Conservation (phyloP, 2,797 vertebrate genomes). For the Hipposideros larvatus region DNA sequence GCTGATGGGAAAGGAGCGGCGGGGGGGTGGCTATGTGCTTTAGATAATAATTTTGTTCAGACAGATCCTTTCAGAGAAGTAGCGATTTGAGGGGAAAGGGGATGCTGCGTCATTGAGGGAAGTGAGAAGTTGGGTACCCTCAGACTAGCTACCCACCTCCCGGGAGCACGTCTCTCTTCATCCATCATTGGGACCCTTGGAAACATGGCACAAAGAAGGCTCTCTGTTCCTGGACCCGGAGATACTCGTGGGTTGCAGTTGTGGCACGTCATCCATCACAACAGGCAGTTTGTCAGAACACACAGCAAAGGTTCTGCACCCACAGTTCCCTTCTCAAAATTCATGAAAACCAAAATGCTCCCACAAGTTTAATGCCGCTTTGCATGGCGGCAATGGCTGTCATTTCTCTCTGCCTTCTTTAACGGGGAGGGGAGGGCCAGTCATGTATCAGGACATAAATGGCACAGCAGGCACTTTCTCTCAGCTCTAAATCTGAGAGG, state of each 20-base stretch:
- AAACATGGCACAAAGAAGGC: conserved; percentile 14
- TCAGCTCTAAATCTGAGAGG: neutral
- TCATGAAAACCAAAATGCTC: conserved; percentile 70
- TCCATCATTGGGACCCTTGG: neutral
- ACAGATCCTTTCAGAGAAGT: conserved; percentile 70
- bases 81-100: conserved; percentile 68
- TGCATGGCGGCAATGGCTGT: neutral
- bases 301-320: conserved; percentile 78
- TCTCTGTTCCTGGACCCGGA: conserved; percentile 50
- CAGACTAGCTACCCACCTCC: neutral
- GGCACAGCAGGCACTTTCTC: accelerated
- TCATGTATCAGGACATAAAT: neutral
- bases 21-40: conserved; percentile 9
- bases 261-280: conserved; percentile 75
- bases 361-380: conserved; percentile 37
- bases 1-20: conserved; percentile 62
- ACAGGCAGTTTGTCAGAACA: conserved; percentile 81
- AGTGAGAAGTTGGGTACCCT: conserved; percentile 13
- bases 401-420: conserved; percentile 61
- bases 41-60: conserved; percentile 75
- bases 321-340: conserved; percentile 78
- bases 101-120: conserved; percentile 71
- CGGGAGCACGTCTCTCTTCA: neutral
- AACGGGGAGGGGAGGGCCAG: neutral
- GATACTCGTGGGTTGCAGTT: conserved; percentile 48